Evolutionary conservation across 2,888 invertebrate species (phyloP).

Genomic region (Drosophila hamatofila): DNA sequence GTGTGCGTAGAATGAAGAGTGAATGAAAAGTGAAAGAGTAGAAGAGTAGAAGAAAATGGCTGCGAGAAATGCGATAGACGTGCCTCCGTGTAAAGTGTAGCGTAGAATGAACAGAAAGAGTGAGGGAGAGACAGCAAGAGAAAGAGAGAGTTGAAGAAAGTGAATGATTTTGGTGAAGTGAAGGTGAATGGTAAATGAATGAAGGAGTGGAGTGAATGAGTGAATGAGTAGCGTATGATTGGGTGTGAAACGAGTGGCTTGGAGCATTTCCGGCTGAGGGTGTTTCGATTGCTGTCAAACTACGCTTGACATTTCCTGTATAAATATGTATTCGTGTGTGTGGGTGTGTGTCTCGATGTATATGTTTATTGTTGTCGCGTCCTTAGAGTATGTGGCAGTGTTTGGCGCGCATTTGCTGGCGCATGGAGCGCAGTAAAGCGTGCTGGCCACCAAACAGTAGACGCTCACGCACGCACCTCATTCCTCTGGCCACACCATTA

Average conservation of each 20-base stretch:
- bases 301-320: conserved; percentile 78
- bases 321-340: conserved; percentile 19
- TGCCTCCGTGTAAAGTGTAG: conserved; percentile 77
- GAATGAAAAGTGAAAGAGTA: conserved; percentile 6
- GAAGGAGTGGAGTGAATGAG: conserved; percentile 19
- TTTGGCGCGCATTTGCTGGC: conserved; percentile 67
- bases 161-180: background rate
- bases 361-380: conserved; percentile 29
- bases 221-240: conserved; percentile 10
- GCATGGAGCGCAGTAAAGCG: conserved; percentile 65
- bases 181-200: conserved; percentile 12
- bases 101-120: conserved; percentile 55
- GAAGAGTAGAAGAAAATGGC: conserved; percentile 58
- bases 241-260: conserved; percentile 47
- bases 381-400: conserved; percentile 73
- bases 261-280: conserved; percentile 70
- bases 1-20: background rate
- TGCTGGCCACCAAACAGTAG: conserved; percentile 57
- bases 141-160: conserved; percentile 8
- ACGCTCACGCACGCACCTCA: conserved; percentile 78
- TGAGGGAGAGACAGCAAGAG: background rate
- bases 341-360: conserved; percentile 18
- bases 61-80: conserved; percentile 81
- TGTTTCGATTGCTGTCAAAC: conserved; percentile 62
- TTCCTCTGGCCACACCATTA: conserved; percentile 83